These are phyloP conservation scores for Exephanes ischioxanthus DNA, from an alignment of 2,888 invertebrate genomes.

Conservation along the genomic window DNA sequence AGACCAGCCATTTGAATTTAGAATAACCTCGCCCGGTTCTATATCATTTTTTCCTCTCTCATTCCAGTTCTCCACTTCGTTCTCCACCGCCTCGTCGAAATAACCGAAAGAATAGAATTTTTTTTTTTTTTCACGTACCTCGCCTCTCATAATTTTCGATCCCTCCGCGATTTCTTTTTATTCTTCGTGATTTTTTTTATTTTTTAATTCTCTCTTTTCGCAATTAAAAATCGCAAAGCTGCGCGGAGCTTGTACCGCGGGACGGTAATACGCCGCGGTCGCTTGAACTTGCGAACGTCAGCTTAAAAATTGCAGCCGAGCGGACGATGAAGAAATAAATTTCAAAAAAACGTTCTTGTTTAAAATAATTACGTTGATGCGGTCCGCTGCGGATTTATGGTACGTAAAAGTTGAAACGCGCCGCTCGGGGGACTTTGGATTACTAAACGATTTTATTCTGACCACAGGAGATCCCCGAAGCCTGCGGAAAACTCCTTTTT, in stretches of 20 bases:
- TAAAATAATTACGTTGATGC: neutral
- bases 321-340: neutral
- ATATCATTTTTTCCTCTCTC: slow-evolving; percentile 11
- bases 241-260: slow-evolving; percentile 2
- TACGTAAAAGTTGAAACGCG: neutral
- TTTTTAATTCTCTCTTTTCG: slow-evolving; percentile 22
- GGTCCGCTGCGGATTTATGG: neutral
- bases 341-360: neutral
- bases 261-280: neutral
- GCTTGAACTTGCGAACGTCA: neutral
- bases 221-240: slow-evolving; percentile 62
- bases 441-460: neutral
- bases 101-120: slow-evolving; percentile 54
- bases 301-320: neutral
- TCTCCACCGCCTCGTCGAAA: slow-evolving; percentile 27
- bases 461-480: neutral
- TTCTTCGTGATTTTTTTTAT: slow-evolving; percentile 19
- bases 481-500: slow-evolving; percentile 33
- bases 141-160: slow-evolving; percentile 38
- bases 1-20: slow-evolving; percentile 60
- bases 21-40: slow-evolving; percentile 44
- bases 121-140: slow-evolving; percentile 13
- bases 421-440: neutral
- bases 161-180: slow-evolving; percentile 23
- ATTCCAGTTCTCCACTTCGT: slow-evolving; percentile 31